Conservation (phyloP, 2,797 vertebrate species). For the Parotocinclus haroldoi region DNA sequence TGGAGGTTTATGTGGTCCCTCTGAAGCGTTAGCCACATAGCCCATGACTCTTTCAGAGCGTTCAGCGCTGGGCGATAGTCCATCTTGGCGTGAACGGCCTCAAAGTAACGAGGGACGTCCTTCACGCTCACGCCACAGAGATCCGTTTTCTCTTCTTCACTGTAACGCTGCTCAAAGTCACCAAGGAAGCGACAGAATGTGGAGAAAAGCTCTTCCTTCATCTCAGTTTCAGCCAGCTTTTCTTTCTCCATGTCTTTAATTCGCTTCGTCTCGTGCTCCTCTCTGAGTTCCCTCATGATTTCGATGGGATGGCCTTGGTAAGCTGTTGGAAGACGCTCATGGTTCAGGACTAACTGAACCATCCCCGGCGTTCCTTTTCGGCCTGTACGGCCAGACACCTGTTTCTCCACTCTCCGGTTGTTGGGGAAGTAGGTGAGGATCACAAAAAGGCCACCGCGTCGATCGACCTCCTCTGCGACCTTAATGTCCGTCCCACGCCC, state of each 20-base stretch:
- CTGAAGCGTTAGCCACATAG: conserved; percentile 42
- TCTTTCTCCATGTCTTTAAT: conserved; percentile 43
- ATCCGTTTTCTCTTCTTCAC: conserved; percentile 7
- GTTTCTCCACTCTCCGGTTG: conserved; percentile 52
- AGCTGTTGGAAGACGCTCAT: conserved; percentile 28
- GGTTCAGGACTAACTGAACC: conserved; percentile 49
- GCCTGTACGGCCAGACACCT: conserved; percentile 50
- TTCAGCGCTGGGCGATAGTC: conserved; percentile 47
- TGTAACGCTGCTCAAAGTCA: conserved; percentile 31
- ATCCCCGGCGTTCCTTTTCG: conserved; percentile 50
- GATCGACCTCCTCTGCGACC: conserved; percentile 41
- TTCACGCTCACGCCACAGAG: conserved; percentile 8
- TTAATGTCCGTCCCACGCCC: conserved; percentile 51
- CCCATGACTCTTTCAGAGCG: conserved; percentile 50
- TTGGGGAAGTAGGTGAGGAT: conserved; percentile 51
- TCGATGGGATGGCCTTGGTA: conserved; percentile 40
- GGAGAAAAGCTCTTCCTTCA: conserved; percentile 36
- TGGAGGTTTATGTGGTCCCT: conserved; percentile 35
- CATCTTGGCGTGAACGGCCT: conserved; percentile 2
- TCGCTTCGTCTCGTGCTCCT: conserved; percentile 31
- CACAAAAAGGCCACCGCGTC: conserved; percentile 45
- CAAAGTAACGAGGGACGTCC: conserved; percentile 7
- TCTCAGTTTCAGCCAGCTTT: conserved; percentile 40
- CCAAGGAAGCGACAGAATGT: conserved; percentile 18
- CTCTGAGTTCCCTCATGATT: conserved; percentile 41